Evolutionary conservation across 92 coral and sea anemone species (phyloP).

Genomic region (Virgularia gustaviana): DNA sequence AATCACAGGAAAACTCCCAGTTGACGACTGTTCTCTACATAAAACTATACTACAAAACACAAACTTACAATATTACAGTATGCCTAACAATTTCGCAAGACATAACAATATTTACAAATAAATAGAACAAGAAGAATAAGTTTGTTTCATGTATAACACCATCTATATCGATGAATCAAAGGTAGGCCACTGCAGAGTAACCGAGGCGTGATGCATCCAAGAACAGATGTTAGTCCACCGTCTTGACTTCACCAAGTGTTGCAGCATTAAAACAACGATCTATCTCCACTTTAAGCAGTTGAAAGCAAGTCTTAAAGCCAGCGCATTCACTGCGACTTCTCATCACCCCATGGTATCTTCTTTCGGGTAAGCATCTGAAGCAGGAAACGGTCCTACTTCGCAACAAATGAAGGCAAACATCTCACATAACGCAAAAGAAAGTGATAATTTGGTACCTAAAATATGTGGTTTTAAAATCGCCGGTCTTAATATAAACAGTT

Average conservation of each 20-base stretch:
- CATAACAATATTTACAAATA: too few species aligned
- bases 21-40: too few species aligned
- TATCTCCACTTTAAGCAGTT: neutral
- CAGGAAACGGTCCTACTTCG: neutral
- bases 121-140: too few species aligned
- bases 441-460: conserved; percentile 3
- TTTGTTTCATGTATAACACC: conserved; percentile 9
- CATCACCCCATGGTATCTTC: neutral
- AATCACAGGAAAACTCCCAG: too few species aligned
- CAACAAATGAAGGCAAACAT: too few species aligned
- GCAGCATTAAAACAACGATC: neutral
- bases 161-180: neutral
- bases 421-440: too few species aligned
- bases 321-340: neutral
- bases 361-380: neutral
- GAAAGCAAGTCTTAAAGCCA: neutral
- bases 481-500: conserved; percentile 6
- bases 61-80: too few species aligned
- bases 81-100: too few species aligned
- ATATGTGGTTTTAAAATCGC: conserved; percentile 16
- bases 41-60: too few species aligned
- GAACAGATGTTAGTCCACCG: neutral
- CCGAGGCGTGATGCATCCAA: neutral
- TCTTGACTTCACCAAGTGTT: neutral
- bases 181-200: neutral